Conservation (phyloP, 2,888 invertebrate genomes). For the Exephanes ischioxanthus region DNA sequence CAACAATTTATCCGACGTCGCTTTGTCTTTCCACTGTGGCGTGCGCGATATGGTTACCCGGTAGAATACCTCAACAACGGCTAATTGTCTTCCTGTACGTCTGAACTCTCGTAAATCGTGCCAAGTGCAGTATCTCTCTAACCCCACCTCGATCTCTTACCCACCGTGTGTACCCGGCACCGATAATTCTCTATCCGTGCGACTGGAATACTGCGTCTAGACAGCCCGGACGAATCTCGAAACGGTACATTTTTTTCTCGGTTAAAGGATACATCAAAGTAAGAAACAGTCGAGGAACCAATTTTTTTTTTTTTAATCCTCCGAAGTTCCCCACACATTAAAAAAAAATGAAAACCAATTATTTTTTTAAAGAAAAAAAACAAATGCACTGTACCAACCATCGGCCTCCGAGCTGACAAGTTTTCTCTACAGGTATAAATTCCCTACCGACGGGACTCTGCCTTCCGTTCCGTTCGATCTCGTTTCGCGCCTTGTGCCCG, state of each 20-base stretch:
- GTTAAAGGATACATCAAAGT: not conserved
- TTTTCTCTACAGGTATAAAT: conserved; percentile 2
- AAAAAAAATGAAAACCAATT: too few relatives aligned
- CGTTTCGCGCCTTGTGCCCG: conserved; percentile 2
- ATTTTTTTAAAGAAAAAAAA: too few relatives aligned
- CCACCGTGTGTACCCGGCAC: not conserved
- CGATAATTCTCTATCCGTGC: conserved; percentile 25
- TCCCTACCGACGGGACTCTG: not conserved
- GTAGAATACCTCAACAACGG: conserved; percentile 40
- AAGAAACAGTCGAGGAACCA: conserved; percentile 6
- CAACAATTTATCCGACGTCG: conserved; percentile 36
- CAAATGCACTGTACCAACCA: not conserved
- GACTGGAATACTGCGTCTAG: not conserved
- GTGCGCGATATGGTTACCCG: conserved; percentile 15
- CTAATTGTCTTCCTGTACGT: conserved; percentile 59
- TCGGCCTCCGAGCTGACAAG: not conserved
- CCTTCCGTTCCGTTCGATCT: conserved; percentile 27
- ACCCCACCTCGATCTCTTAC: conserved; percentile 13
- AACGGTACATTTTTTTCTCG: conserved; percentile 44
- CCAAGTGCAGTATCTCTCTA: conserved; percentile 47
- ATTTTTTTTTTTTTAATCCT: not conserved
- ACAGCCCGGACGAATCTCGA: conserved; percentile 16
- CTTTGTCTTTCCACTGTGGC: conserved; percentile 37
- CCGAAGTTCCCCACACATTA: not conserved
- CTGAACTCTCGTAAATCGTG: conserved; percentile 62